Evolutionary conservation across 2,888 invertebrate species (phyloP).

Genomic region (Drosophila birchii): DNA sequence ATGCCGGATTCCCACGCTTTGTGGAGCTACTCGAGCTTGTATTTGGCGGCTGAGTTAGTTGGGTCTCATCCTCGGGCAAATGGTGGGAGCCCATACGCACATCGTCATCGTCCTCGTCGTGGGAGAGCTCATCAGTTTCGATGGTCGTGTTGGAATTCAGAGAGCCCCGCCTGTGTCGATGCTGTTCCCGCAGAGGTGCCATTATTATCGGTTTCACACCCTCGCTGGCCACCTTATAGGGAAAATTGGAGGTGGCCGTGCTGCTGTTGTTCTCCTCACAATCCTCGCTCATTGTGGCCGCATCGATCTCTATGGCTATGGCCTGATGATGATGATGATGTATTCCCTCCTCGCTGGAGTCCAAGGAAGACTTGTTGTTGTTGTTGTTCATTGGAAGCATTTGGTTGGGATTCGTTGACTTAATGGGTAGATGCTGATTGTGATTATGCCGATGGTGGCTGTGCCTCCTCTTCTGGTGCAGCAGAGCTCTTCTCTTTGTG

Average conservation of each 20-base stretch:
- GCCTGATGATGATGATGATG: conserved; percentile 59
- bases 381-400: conserved; percentile 38
- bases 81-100: conserved; percentile 58
- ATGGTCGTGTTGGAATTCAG: conserved; percentile 79
- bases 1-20: conserved; percentile 54
- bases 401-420: conserved; percentile 34
- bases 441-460: conserved; percentile 38
- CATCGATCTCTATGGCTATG: conserved; percentile 83
- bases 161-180: conserved; percentile 62
- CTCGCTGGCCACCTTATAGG: conserved; percentile 77
- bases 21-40: conserved; percentile 64
- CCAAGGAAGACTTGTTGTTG: conserved; percentile 81
- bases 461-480: conserved; percentile 40
- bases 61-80: conserved; percentile 58
- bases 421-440: conserved; percentile 33
- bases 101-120: conserved; percentile 71
- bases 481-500: conserved; percentile 39
- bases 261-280: conserved; percentile 77
- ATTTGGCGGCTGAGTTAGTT: conserved; percentile 52
- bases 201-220: conserved; percentile 73
- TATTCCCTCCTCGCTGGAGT: conserved; percentile 76
- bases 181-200: conserved; percentile 69
- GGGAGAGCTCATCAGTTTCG: conserved; percentile 79
- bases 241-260: conserved; percentile 81
- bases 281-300: conserved; percentile 76